These are phyloP conservation scores for Neostethus bicornis DNA, from an alignment of 2,797 vertebrate genomes.

Conservation along the genomic window DNA sequence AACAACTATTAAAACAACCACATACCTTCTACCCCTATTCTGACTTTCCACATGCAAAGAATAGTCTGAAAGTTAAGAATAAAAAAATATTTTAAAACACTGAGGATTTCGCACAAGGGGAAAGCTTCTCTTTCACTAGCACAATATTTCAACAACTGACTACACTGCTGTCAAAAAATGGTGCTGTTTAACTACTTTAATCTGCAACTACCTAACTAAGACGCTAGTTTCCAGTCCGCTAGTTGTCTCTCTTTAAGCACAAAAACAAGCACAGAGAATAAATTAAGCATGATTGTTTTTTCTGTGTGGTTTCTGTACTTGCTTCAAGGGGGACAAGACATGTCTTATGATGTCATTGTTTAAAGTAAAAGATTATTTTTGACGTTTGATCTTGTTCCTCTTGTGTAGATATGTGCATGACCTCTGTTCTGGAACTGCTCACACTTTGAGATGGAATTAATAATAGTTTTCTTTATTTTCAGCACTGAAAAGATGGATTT, in stretches of 20 bases:
- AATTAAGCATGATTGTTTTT: slow-evolving; percentile 23
- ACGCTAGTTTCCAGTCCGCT: slow-evolving; percentile 14
- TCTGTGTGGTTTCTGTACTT: slow-evolving; percentile 30
- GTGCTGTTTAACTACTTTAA: slow-evolving; percentile 47
- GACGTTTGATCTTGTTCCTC: slow-evolving; percentile 35
- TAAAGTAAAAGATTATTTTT: slow-evolving; percentile 34
- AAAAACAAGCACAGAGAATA: slow-evolving; percentile 51
- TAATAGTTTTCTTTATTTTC: slow-evolving; percentile 39
- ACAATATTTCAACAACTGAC: slow-evolving; percentile 33
- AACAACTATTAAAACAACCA: no score
- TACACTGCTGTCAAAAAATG: slow-evolving; percentile 35
- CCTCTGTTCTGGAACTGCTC: slow-evolving; percentile 34
- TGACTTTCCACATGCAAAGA: no score
- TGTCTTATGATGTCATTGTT: no score
- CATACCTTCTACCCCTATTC: no score
- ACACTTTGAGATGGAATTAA: slow-evolving; percentile 35
- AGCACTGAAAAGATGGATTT: slow-evolving; percentile 38
- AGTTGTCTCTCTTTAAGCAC: slow-evolving; percentile 40
- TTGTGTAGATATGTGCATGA: slow-evolving; percentile 65
- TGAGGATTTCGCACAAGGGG: no score
- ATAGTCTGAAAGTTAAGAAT: no score
- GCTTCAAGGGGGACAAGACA: no score
- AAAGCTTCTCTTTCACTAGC: no score
- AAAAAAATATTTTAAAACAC: no score
- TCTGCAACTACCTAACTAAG: slow-evolving; percentile 32